Conservation (phyloP, 2,113 vertebrate species). For the Bombycilla garrulus region DNA sequence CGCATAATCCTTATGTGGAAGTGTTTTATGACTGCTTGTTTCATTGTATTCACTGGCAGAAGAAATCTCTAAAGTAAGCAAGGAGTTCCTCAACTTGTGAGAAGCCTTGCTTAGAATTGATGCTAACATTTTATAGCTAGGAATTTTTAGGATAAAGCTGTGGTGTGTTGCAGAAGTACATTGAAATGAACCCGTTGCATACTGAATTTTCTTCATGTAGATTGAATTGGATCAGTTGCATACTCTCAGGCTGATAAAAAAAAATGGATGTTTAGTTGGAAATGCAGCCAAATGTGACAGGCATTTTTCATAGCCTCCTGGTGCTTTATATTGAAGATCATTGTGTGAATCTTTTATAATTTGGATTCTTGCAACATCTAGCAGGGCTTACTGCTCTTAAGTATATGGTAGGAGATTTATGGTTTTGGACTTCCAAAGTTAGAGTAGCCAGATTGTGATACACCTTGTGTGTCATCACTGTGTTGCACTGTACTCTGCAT, state of each 20-base stretch:
- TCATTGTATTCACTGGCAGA: neutral
- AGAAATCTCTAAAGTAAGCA: neutral
- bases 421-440: neutral
- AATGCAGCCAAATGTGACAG: neutral
- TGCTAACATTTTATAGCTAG: neutral
- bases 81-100: neutral
- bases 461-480: fast-evolving
- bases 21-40: neutral
- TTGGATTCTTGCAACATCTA: neutral
- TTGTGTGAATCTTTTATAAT: neutral
- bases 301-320: neutral
- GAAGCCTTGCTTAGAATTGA: neutral
- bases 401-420: neutral
- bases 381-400: neutral
- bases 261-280: neutral
- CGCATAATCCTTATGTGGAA: neutral
- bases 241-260: neutral
- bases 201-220: neutral
- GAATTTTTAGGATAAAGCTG: neutral
- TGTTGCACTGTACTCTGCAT: neutral
- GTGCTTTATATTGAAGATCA: neutral
- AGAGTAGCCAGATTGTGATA: neutral
- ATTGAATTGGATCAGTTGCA: neutral
- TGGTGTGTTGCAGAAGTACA: neutral
- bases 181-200: neutral